These are phyloP conservation scores for Adelphocoris suturalis DNA, from an alignment of 2,888 invertebrate genomes.

Conservation along the genomic window DNA sequence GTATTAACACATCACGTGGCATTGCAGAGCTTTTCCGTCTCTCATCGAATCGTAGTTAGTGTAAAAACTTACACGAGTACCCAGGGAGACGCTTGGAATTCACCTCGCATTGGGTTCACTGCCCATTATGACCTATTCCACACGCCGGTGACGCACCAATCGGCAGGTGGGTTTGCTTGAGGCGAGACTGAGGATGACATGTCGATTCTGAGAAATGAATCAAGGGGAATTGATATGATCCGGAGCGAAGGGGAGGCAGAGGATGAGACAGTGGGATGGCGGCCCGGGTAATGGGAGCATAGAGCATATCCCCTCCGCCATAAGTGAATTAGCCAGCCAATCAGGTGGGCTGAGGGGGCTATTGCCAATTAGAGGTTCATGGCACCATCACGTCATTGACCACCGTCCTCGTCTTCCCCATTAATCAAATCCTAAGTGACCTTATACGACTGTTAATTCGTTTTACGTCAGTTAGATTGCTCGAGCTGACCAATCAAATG, in stretches of 20 bases:
- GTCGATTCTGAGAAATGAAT: constrained; percentile 36
- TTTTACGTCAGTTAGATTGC: neutral
- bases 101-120: neutral
- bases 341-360: constrained; percentile 35
- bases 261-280: neutral
- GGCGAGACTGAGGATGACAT: constrained; percentile 10
- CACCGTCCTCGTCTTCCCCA: constrained; percentile 42
- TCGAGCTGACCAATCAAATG: neutral
- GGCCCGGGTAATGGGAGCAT: constrained; percentile 37
- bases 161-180: neutral
- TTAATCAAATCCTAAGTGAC: constrained; percentile 36
- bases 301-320: constrained; percentile 13
- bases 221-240: constrained; percentile 33
- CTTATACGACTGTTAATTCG: constrained; percentile 31
- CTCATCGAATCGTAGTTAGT: no score
- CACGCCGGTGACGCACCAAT: neutral
- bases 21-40: no score
- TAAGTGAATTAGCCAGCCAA: constrained; percentile 48
- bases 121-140: neutral
- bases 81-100: no score
- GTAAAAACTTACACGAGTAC: no score
- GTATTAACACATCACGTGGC: no score
- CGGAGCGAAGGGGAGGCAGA: neutral
- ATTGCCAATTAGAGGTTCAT: constrained; percentile 46
- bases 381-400: constrained; percentile 40